Percentiles rank a stretch among this genome's conserved stretches.
Evolutionary conservation across 92 coral and sea anemone genomes (phyloP).

Genomic region (Zoanthus solanderi): DNA sequence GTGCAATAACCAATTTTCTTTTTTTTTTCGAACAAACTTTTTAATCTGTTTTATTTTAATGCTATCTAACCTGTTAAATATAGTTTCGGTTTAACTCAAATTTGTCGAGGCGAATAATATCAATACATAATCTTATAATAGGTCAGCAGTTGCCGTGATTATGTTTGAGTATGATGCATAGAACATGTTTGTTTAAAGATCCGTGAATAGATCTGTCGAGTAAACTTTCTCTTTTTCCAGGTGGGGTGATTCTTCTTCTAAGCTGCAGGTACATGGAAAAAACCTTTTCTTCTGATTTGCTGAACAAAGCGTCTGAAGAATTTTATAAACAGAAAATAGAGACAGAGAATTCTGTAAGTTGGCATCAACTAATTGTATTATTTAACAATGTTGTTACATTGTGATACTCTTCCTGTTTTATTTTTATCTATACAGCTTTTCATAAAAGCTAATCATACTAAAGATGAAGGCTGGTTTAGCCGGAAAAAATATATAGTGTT

Average conservation of each 20-base stretch:
- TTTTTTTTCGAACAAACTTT: too few species aligned
- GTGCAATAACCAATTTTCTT: too few species aligned
- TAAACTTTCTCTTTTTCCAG: not conserved
- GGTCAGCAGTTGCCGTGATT: too few species aligned
- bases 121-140: too few species aligned
- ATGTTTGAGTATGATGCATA: too few species aligned
- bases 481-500: too few species aligned
- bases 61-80: too few species aligned
- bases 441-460: not conserved
- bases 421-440: not conserved
- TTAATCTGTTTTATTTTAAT: too few species aligned
- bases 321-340: not conserved
- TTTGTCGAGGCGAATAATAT: too few species aligned
- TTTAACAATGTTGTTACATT: not conserved
- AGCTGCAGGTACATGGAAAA: not conserved
- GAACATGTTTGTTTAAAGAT: not conserved
- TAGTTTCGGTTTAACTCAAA: too few species aligned
- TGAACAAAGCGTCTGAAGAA: not conserved
- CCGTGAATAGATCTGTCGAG: too few species aligned
- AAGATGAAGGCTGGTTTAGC: not conserved
- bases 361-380: not conserved
- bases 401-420: not conserved
- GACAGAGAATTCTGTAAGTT: constrained; percentile 9
- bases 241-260: not conserved
- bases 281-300: not conserved